Evolutionary conservation across 2,113 vertebrate genomes (phyloP), one percentile per base, ranked within the genome.

Genomic region (Aythya baeri): DNA sequence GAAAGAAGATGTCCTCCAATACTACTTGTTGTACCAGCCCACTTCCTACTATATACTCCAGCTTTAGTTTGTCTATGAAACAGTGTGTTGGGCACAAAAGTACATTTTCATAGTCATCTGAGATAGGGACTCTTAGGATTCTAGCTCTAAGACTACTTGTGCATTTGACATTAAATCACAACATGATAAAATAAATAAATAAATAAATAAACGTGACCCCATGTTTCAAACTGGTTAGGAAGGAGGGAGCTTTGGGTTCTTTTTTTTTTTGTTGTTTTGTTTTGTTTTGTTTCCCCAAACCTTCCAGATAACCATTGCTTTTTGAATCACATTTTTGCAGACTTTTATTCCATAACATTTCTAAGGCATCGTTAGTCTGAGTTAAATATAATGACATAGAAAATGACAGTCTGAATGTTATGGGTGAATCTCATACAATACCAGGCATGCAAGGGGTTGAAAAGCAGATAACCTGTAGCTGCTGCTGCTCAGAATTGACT

Each of bases 61-160:
- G 20, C 41, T 66, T 73, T 21, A 74, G 26, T 46, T 81, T 74
- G 7, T 4, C 15, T 31, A 38, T 22, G 21, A 32, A 77, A 54
- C 1, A 4, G 5, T 57, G 70, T 1, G 2, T 7, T 13, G 11
- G 11, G 13, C 4, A 57, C 13, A 70, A 32, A 6, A 61, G 2
- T 11, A 16, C 23, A n/a, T 6, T 72, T 80, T 83, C 44, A 46
- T 13, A 54, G 18, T 23, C 36, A 71, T 4, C 27, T 50, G 46
- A 66, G 21, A 23, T 0, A 26, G 7, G 5, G 66, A 3, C 3
- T 78, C 41, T 81, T 43, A 9, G 14, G 2, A 8, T 43, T 70
- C 17, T 59, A 5, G 3, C 49, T 79, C 54, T 83, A 67, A 72
- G 38, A 49, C 38, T 74, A 14, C 3, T 32, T 68, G 5, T 50